Base-by-base conservation (phyloP, 35 echinoderm and acorn worm genomes). In the Nesometra sesokonis region DNA sequence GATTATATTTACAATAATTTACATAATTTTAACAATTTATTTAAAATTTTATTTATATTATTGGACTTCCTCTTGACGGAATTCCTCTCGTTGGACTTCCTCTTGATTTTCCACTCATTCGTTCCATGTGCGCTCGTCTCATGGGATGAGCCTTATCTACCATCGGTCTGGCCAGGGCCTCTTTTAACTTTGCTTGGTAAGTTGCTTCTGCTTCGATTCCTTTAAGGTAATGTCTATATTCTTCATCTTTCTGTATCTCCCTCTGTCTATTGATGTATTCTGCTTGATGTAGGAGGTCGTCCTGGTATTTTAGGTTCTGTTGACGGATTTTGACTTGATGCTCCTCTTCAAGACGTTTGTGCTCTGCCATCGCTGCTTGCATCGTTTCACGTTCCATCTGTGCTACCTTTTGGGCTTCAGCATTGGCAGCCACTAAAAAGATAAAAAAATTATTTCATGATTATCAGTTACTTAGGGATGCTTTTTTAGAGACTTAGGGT, bases 121-220 rank as follows among this genome's bases (percentile, higher is more conserved):
- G 9, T 83, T 35, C 3, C 95, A 97, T 99, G 76, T 99, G 81
- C 77, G 89, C 89, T 57, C 90, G 87, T 35, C 93, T 90, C 57
- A 99, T 88, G 23, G 96, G 96, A 84, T 99, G 96, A 33, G 89
- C 78, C 86, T 99, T 99, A 85, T 94, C 96, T 39, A 99, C 94
- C 30, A 92, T 76, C 19, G 96, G 96, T 33, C 96, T 91, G 29
- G 92, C 96, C 33, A 99, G 90, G 84, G 96, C 96, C 85, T 99
- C 96, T 88, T 99, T 99, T 77, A 99, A 33, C 82, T 99, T 99
- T 17, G 96, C 96, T 77, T 99, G 96, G 82, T 99, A 99, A 36
- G 90, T 77, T 17, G 96, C 96, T 85, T 99, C 96, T 11, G 92
- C 88, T 79, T 94, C 90, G n/a, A 99, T 83, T 37, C 96, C 96